A percentile compares a stretch with the other conserved stretches of the same genome.
Conservation (phyloP, 2,113 vertebrate species). For the Ariopsis seemanni region DNA sequence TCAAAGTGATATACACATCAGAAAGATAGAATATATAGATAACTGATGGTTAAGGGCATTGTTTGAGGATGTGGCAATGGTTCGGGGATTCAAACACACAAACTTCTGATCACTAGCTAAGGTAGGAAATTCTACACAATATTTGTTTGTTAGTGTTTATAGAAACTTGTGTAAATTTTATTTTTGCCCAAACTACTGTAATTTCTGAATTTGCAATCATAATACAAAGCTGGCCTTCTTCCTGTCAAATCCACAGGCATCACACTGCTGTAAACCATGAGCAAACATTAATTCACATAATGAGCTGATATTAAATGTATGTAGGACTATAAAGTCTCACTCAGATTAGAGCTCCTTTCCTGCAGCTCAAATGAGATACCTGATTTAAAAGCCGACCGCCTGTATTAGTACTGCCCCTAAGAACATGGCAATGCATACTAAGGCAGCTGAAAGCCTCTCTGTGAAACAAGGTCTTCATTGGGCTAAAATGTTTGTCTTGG, state of each 20-base stretch:
- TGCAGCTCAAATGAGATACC: conserved; percentile 8
- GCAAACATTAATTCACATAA: conserved; percentile 55
- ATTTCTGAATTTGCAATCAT: neutral
- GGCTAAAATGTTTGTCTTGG: conserved; percentile 79
- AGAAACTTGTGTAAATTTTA: neutral
- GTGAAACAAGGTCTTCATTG: conserved; percentile 72
- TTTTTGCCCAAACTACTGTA: neutral
- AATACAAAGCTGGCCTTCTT: neutral
- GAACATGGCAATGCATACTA: conserved; percentile 66
- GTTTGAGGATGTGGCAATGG: neutral
- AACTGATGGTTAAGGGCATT: neutral
- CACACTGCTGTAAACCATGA: conserved; percentile 31
- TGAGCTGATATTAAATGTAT: conserved; percentile 8
- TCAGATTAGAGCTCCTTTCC: conserved; percentile 2
- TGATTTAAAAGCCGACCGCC: conserved; percentile 54
- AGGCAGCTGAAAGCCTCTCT: conserved; percentile 74
- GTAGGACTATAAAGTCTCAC: neutral
- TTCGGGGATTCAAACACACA: neutral
- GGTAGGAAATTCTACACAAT: neutral
- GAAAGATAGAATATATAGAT: neutral
- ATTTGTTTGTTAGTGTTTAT: neutral
- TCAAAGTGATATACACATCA: neutral
- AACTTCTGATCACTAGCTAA: neutral
- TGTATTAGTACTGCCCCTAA: conserved; percentile 67
- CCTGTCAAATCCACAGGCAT: conserved; percentile 39